Conservation (phyloP, 2,797 vertebrate genomes). For the Cyclopterus lumpus region DNA sequence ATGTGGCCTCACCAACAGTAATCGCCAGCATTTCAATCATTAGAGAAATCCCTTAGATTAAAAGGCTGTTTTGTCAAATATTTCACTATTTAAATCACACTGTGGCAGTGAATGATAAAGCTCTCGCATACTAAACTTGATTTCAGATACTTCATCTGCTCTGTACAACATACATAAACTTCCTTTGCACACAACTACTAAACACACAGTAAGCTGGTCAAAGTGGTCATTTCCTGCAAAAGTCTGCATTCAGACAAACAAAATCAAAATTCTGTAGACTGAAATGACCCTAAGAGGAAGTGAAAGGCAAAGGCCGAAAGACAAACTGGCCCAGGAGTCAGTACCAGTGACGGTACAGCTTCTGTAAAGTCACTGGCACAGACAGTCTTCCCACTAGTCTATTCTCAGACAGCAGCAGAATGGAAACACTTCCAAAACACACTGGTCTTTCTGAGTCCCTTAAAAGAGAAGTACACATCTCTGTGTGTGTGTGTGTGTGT, state of each 20-base stretch:
- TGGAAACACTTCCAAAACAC: constrained; percentile 59
- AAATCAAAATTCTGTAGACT: constrained; percentile 8
- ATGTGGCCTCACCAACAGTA: neutral
- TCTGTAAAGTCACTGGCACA: constrained; percentile 13
- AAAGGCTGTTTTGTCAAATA: neutral
- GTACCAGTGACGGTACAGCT: constrained; percentile 1
- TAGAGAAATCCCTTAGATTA: neutral
- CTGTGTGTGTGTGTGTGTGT: constrained; percentile 7
- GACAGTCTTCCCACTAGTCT: constrained; percentile 11
- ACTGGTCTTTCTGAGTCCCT: constrained; percentile 3
- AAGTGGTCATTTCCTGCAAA: constrained; percentile 6
- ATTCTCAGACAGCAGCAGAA: constrained; percentile 39
- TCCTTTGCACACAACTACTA: neutral
- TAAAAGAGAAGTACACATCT: constrained; percentile 46
- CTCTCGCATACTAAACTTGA: neutral
- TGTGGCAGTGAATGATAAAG: neutral
- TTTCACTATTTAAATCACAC: neutral
- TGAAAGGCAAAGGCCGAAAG: constrained; percentile 35
- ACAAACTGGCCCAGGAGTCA: constrained; percentile 2
- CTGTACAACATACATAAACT: neutral
- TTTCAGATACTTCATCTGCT: neutral
- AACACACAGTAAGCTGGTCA: neutral
- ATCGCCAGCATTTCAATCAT: neutral
- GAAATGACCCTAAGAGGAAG: constrained; percentile 46
- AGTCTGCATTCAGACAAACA: neutral